Base-by-base conservation (phyloP, 92 coral and sea anemone species). In the Umimayanthus chanpuru region DNA sequence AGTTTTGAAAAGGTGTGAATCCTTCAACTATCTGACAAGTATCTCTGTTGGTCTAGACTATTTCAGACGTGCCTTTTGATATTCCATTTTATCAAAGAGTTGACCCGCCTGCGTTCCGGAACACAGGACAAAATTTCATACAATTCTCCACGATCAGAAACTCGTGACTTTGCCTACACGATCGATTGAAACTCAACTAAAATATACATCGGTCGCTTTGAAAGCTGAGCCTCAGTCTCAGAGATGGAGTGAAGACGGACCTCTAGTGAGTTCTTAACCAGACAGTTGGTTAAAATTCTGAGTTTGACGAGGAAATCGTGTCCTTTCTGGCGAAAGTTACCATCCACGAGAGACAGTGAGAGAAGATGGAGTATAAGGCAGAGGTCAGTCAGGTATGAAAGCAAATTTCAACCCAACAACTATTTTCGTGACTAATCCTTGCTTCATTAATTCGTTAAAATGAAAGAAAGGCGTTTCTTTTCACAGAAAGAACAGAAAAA, bases 381-480 rank as follows among this genome's bases (percentile, higher is more conserved):
- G 65, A 26, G 64, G 9, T 23, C 30, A 78, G 18, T 47, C 64
- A 78, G 82, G 82, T 49, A 78, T 30, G 43, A 15, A 15, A 28
- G 40, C 61, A 26, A 26, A n/a, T 78, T 78, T 78, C 65, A 43
- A 49, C 16, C 61, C 12, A 32, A 85, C 28, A 49, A 64, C 26
- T 43, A 70, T 76, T 94, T 94, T 78, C 96, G 94, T 94, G 96
- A 94, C 96, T 40, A 68, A 12, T 64, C 67, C 43, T 85, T 81
- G 88, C 85, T 92, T 94, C 93, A 92, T 94, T 94, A 94, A 94
- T 94, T 94, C 96, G 90, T 89, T 85, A 90, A 80, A 75, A 81
- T 86, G 71, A 44, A 40, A 81, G 71, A 75, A 80, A 85, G 77
- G 67, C 75, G 81, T 61, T 81, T 81, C 76, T 90, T 75, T 73